These are phyloP conservation scores for Stigmatopora nigra DNA, from an alignment of 2,113 vertebrate genomes.

Conservation along the genomic window DNA sequence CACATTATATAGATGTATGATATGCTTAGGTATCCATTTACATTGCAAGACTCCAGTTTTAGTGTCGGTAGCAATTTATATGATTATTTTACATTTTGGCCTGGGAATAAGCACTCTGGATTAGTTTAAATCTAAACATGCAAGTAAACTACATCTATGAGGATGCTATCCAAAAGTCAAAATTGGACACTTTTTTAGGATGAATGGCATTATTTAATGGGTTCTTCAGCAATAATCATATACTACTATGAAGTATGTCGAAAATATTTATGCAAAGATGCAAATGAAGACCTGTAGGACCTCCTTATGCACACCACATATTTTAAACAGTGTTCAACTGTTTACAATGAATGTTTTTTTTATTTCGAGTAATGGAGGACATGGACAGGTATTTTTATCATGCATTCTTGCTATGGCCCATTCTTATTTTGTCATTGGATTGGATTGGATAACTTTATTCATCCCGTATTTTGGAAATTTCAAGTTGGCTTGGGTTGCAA, in stretches of 20 bases:
- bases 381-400: too few relatives aligned
- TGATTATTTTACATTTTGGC: constrained; percentile 26
- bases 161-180: not conserved
- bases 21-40: constrained; percentile 48
- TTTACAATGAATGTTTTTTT: too few relatives aligned
- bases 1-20: constrained; percentile 26
- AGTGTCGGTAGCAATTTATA: constrained; percentile 46
- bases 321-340: too few relatives aligned
- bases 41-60: constrained; percentile 27
- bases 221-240: not conserved
- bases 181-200: not conserved
- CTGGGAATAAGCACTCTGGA: constrained; percentile 3
- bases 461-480: too few relatives aligned
- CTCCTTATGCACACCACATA: too few relatives aligned
- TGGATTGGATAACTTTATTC: too few relatives aligned
- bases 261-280: too few relatives aligned
- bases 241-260: too few relatives aligned
- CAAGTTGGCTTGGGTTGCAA: not conserved
- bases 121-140: constrained; percentile 19
- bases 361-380: too few relatives aligned
- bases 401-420: too few relatives aligned
- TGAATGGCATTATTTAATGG: not conserved
- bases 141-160: not conserved
- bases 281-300: too few relatives aligned
- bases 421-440: not conserved